A percentile compares a stretch with the other conserved stretches of the same genome.
Conservation (phyloP, 2,113 vertebrate genomes). For the Isichthys henryi region DNA sequence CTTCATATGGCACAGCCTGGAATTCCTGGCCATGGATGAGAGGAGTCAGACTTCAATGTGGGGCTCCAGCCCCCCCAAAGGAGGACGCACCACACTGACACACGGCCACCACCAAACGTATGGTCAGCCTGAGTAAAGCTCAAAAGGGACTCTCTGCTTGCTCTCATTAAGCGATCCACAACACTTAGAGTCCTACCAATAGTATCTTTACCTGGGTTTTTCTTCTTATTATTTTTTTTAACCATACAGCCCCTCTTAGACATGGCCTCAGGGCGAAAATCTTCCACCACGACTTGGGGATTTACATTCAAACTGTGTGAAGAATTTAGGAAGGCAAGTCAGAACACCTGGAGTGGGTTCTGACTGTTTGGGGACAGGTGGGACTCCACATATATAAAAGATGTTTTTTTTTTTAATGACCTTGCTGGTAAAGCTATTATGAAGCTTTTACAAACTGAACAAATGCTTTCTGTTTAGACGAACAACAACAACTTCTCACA, state of each 20-base stretch:
- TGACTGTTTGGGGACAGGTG: not conserved
- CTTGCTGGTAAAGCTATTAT: not conserved
- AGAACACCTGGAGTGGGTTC: not conserved
- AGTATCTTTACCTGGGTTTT: not conserved
- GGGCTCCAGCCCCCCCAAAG: not conserved
- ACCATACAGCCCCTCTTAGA: not conserved
- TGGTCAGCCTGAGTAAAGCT: not conserved
- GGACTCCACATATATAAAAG: not conserved
- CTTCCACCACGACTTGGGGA: not conserved
- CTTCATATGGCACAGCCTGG: not conserved
- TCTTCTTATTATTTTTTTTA: not conserved
- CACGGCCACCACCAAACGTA: not conserved
- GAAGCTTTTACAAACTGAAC: not conserved
- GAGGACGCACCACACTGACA: not conserved
- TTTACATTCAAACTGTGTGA: not conserved
- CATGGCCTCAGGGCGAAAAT: not conserved
- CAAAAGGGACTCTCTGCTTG: not conserved
- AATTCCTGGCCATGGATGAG: not conserved
- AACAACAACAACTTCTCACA: not conserved
- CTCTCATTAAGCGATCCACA: not conserved
- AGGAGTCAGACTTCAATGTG: no score
- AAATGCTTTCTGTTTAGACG: not conserved
- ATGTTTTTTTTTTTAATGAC: not conserved
- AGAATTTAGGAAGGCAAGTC: no score
- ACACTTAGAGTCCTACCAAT: not conserved